Percentiles rank a stretch among this genome's conserved stretches.
Evolutionary conservation across 2,113 vertebrate genomes (phyloP).

Genomic region (Neotoma lepida): DNA sequence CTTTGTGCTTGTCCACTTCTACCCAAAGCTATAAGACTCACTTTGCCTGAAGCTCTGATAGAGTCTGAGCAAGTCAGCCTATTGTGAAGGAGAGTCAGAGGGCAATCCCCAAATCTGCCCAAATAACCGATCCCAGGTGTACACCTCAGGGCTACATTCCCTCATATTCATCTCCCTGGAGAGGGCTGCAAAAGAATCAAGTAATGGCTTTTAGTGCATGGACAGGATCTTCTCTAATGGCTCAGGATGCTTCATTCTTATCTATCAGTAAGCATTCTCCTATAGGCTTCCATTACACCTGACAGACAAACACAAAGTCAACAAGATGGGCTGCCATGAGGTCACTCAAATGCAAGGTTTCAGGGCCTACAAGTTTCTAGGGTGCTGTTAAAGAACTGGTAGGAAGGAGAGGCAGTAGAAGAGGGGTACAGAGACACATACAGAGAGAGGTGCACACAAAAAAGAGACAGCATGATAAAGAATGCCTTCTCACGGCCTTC

Average conservation of each 20-base stretch:
- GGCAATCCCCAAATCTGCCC: neutral
- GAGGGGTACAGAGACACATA: neutral
- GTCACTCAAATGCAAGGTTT: slow-evolving; percentile 39
- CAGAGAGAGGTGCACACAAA: neutral
- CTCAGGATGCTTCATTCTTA: slow-evolving; percentile 67
- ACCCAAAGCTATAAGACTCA: neutral
- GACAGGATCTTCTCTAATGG: slow-evolving; percentile 63
- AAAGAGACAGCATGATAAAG: neutral
- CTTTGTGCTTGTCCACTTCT: neutral
- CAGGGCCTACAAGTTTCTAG: neutral
- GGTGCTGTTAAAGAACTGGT: neutral
- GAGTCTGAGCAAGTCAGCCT: slow-evolving; percentile 44
- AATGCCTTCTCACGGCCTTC: neutral
- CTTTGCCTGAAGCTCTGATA: neutral
- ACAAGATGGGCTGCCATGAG: slow-evolving; percentile 24
- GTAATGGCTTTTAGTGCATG: slow-evolving; percentile 71
- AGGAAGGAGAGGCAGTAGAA: neutral
- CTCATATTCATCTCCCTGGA: slow-evolving; percentile 49
- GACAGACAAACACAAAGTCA: slow-evolving; percentile 29
- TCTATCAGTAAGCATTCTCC: slow-evolving; percentile 52
- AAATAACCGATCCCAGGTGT: slow-evolving; percentile 40
- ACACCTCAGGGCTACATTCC: slow-evolving; percentile 26
- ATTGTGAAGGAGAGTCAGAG: slow-evolving; percentile 56
- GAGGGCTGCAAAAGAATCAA: slow-evolving; percentile 55
- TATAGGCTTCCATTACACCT: slow-evolving; percentile 53